Percentiles rank a stretch among this genome's conserved stretches.
Conservation (phyloP, 2,888 invertebrate genomes). For the Ephialtes manifestator region DNA sequence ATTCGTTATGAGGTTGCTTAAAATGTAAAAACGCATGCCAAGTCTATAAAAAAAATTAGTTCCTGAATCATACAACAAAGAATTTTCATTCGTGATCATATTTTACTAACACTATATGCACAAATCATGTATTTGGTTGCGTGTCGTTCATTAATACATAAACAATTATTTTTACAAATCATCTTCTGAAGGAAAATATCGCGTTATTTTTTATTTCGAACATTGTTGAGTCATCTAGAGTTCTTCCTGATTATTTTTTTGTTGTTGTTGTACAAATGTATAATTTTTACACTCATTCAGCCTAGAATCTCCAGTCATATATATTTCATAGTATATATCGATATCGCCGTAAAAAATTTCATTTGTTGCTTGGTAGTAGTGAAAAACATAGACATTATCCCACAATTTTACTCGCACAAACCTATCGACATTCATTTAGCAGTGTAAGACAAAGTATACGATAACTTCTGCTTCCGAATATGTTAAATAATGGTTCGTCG, state of each 20-base stretch:
- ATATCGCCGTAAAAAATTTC: constrained; percentile 1
- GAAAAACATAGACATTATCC: constrained; percentile 18
- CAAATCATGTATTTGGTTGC: constrained; percentile 7
- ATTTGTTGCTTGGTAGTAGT: constrained; percentile 13
- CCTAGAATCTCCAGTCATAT: not conserved
- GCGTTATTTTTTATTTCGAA: not conserved
- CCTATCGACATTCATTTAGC: constrained; percentile 33
- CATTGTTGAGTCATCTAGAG: constrained; percentile 6
- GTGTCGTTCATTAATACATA: constrained; percentile 20
- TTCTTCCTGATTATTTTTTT: not conserved
- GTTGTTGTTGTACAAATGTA: not conserved
- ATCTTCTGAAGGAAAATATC: not conserved
- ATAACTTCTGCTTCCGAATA: constrained; percentile 52
- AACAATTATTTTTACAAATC: not conserved
- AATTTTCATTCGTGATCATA: constrained; percentile 39
- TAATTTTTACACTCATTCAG: not conserved
- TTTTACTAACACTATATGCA: constrained; percentile 11
- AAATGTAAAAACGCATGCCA: constrained; percentile 29
- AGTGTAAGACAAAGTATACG: constrained; percentile 47
- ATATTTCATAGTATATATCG: constrained; percentile 2
- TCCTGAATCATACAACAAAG: constrained; percentile 37
- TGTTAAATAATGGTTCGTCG: constrained; percentile 47
- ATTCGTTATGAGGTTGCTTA: constrained; percentile 13
- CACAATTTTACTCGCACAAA: constrained; percentile 43
- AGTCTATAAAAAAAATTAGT: constrained; percentile 38